These are phyloP conservation scores for Pangasianodon hypophthalmus DNA, from an alignment of 2,113 vertebrate species.

Conservation along the genomic window DNA sequence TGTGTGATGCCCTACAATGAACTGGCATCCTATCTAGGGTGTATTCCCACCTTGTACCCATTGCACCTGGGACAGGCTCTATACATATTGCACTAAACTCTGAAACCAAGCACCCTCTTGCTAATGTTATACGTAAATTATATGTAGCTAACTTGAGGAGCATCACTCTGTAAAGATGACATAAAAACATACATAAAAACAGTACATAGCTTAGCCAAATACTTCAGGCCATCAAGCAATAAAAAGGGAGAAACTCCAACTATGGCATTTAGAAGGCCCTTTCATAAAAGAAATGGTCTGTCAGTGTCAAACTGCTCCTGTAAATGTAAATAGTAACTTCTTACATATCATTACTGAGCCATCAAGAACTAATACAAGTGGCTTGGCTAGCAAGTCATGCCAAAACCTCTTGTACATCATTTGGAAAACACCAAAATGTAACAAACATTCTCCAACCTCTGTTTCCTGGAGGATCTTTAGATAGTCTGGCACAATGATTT, in stretches of 20 bases:
- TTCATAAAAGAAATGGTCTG: neutral
- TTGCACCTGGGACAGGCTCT: neutral
- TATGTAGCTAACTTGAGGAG: neutral
- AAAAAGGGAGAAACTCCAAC: neutral
- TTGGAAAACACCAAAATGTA: neutral
- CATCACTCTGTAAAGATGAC: neutral
- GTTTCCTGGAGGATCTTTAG: conserved; percentile 78
- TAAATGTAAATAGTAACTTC: neutral
- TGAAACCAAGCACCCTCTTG: neutral
- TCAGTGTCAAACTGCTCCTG: neutral
- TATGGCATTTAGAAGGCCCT: neutral
- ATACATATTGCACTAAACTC: neutral
- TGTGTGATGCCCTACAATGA: neutral
- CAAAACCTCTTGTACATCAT: neutral
- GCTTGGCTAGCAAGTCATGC: neutral
- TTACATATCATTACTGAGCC: neutral
- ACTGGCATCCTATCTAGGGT: neutral
- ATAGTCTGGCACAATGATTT: conserved; percentile 74
- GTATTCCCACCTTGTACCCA: neutral
- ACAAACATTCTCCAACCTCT: conserved; percentile 72
- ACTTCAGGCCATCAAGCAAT: neutral
- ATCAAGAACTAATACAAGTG: neutral
- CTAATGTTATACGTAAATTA: neutral
- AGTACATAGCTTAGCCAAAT: neutral
- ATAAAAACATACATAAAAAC: neutral